Conservation (phyloP, 2,888 invertebrate genomes). For the Phlogophora meticulosa region DNA sequence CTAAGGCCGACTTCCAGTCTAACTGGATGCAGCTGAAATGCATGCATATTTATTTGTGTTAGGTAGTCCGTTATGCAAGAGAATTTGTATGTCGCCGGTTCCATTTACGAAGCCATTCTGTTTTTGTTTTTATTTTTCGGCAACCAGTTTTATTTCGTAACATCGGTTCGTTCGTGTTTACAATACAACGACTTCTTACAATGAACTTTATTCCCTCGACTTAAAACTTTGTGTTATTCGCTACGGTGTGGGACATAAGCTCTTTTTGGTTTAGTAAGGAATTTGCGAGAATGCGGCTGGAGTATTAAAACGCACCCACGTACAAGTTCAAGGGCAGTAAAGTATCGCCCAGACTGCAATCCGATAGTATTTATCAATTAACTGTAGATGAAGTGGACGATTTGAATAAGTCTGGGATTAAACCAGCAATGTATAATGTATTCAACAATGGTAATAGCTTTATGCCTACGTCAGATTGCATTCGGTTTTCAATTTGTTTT, state of each 20-base stretch:
- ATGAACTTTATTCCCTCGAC: background rate
- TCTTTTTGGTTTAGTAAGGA: constrained; percentile 14
- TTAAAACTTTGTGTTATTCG: constrained; percentile 9
- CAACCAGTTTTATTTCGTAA: constrained; percentile 57
- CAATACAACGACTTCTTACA: background rate
- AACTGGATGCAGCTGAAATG: too few relatives aligned
- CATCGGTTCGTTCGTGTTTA: constrained; percentile 25
- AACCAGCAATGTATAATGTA: constrained; percentile 27
- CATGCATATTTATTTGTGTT: background rate
- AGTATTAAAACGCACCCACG: constrained; percentile 65
- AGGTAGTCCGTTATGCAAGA: constrained; percentile 17
- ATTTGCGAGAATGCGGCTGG: constrained; percentile 50
- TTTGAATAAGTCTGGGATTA: background rate
- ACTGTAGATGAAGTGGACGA: too few relatives aligned
- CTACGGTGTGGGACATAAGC: background rate
- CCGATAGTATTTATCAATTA: constrained; percentile 31
- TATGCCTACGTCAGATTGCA: background rate
- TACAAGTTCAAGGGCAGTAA: constrained; percentile 73
- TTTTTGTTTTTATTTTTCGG: constrained; percentile 58
- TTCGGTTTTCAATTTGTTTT: background rate
- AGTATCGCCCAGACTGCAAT: constrained; percentile 25
- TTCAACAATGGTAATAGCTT: background rate
- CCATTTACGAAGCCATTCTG: constrained; percentile 28
- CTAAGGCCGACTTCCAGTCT: too few relatives aligned
- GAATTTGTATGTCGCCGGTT: constrained; percentile 11